These are phyloP conservation scores for Phainopepla nitens DNA, from an alignment of 2,113 vertebrate genomes.

Conservation along the genomic window DNA sequence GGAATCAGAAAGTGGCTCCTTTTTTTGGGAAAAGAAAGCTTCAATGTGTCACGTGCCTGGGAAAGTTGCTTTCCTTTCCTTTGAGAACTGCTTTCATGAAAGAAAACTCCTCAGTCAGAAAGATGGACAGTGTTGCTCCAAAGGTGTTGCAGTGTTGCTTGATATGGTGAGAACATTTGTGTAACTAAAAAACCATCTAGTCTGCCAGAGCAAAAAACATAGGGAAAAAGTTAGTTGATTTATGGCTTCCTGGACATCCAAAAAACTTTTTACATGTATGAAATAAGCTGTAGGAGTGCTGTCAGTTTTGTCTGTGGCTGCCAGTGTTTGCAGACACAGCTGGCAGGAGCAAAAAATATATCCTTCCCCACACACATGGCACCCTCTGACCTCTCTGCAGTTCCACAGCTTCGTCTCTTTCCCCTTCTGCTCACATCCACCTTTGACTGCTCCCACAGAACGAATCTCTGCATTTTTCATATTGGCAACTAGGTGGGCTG, in stretches of 20 bases:
- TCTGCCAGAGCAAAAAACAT: background rate
- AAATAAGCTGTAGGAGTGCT: background rate
- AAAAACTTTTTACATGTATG: background rate
- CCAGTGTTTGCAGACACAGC: background rate
- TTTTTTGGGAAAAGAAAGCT: background rate
- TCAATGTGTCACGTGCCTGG: background rate
- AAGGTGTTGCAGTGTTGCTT: background rate
- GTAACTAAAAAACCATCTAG: background rate
- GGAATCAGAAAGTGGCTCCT: background rate
- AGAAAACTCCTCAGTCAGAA: background rate
- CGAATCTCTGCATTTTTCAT: background rate
- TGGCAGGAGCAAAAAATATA: background rate
- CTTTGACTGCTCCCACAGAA: background rate
- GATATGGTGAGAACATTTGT: background rate
- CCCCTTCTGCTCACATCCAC: background rate
- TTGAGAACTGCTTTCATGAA: background rate
- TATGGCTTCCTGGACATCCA: background rate
- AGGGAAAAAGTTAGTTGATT: background rate
- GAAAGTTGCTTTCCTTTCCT: background rate
- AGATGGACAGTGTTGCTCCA: background rate
- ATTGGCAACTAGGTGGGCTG: background rate
- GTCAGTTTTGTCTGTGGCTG: background rate
- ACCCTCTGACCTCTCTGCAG: background rate
- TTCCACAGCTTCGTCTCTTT: background rate
- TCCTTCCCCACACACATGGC: fast-evolving